Base-by-base conservation (phyloP, 2,888 invertebrate species). In the Gasteruption jaculator region DNA sequence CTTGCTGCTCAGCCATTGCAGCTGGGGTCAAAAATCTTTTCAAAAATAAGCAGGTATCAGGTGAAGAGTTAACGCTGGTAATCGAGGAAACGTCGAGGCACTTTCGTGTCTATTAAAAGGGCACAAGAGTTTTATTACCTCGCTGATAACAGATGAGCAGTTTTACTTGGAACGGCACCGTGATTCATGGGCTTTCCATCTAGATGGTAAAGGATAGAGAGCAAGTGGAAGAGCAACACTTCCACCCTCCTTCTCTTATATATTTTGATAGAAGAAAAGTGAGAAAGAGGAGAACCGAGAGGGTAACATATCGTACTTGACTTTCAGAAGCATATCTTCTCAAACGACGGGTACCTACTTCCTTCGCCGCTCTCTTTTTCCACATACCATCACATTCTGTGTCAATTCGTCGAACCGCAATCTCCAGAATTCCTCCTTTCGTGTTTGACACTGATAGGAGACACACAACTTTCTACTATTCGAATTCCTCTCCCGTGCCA, bases 111-210 rank as follows among this genome's bases (percentile, higher is more conserved):
- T 48, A 51, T 53, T 48, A 50, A 50, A 48, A 52, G 39, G 41
- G 41, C 36, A 29, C 35, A 27, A 40, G 50, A 55, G 58, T 58
- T 61, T 61, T 59, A 62, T 62, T 56, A 54, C 50, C 45, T 45
- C 32, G 44, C 52, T 52, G 57, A 60, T 61, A 62, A 61, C 53
- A 52, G 52, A 54, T 54, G 57, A 58, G 57, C 45, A 54, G 53
- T 51, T 54, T 53, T 49, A 52, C 53, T 49, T 51, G 45, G 51
- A 52, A 44, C 43, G 30, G 36, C 41, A 41, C 43, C 53, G 55
- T 54, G 56, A 60, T 61, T 61, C 58, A 60, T 48, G 56, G 52
- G 45, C 45, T 43, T 46, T 39, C 49, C 51, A 48, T 41, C 48
- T 22, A 22, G 25, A 15, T 32, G 5, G 21, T 10, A 16, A 14